Evolutionary conservation across 2,113 vertebrate genomes (phyloP).

Genomic region (Motacilla tschutschensis): DNA sequence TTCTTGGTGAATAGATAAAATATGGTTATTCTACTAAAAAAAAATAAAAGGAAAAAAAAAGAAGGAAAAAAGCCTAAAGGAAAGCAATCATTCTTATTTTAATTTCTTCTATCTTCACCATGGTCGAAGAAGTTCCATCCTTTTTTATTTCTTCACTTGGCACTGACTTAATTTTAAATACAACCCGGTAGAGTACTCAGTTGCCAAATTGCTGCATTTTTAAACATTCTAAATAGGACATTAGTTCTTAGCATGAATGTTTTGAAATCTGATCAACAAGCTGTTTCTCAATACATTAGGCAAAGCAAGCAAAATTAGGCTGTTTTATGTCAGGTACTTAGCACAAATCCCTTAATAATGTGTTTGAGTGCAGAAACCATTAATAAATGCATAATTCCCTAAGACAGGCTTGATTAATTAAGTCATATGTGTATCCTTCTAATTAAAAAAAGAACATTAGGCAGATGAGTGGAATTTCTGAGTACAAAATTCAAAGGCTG

Average conservation of each 20-base stretch:
- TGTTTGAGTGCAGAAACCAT: constrained; percentile 76
- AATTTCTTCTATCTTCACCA: not conserved
- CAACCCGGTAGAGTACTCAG: not conserved
- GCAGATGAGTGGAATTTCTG: constrained; percentile 76
- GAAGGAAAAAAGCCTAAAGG: not conserved
- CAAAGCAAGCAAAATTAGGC: constrained; percentile 80
- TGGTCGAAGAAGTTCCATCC: not conserved
- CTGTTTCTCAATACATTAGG: constrained; percentile 76
- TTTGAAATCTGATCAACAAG: constrained; percentile 78
- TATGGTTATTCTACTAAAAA: not conserved
- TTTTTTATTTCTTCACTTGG: not conserved
- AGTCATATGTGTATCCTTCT: constrained; percentile 80
- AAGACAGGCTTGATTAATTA: constrained; percentile 82
- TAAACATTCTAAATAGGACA: constrained; percentile 69
- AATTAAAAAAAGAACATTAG: constrained; percentile 82
- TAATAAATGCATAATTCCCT: constrained; percentile 82
- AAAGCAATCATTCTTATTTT: not conserved
- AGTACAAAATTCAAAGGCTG: constrained; percentile 69
- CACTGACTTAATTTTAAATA: constrained; percentile 15
- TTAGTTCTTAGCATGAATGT: constrained; percentile 72
- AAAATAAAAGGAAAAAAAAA: rapidly evolving
- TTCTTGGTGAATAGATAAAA: not conserved
- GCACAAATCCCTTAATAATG: constrained; percentile 79
- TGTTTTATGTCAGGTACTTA: constrained; percentile 79
- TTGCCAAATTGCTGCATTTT: constrained; percentile 53